phyloP scores from a whole-genome alignment of 2,113 vertebrate species.

The Oceanites oceanicus region DNA sequence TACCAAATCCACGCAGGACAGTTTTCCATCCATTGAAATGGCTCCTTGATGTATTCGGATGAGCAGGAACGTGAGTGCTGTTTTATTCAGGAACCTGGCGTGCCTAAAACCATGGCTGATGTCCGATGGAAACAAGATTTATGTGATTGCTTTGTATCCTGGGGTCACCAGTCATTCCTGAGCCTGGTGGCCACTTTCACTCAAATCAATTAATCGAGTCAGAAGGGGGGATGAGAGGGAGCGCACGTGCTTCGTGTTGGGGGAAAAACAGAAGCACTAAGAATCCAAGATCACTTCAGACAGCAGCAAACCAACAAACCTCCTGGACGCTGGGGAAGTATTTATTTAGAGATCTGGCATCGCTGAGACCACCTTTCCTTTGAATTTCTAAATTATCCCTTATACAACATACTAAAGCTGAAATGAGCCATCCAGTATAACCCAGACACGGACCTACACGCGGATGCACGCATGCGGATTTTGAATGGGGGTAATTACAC shows the following conservation, averaged over 20 bases:
- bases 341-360: not conserved
- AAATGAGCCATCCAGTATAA: not conserved
- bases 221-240: not conserved
- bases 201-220: not conserved
- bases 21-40: not conserved
- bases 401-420: not conserved
- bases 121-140: not conserved
- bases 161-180: not conserved
- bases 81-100: not conserved
- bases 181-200: not conserved
- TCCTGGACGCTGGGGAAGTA: not conserved
- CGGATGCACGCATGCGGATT: not conserved
- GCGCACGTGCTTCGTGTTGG: fast-evolving
- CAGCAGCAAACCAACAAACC: not conserved
- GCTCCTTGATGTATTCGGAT: not conserved
- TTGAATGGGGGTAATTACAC: fast-evolving
- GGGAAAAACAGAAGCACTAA: not conserved
- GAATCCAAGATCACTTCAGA: not conserved
- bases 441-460: not conserved
- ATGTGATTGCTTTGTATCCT: not conserved
- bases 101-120: not conserved
- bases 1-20: fast-evolving
- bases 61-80: not conserved
- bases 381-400: not conserved
- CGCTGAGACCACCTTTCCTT: not conserved